Evolutionary conservation across 2,113 vertebrate genomes (phyloP), one percentile per base, ranked within the genome.

Genomic region (Nanorana parkeri): DNA sequence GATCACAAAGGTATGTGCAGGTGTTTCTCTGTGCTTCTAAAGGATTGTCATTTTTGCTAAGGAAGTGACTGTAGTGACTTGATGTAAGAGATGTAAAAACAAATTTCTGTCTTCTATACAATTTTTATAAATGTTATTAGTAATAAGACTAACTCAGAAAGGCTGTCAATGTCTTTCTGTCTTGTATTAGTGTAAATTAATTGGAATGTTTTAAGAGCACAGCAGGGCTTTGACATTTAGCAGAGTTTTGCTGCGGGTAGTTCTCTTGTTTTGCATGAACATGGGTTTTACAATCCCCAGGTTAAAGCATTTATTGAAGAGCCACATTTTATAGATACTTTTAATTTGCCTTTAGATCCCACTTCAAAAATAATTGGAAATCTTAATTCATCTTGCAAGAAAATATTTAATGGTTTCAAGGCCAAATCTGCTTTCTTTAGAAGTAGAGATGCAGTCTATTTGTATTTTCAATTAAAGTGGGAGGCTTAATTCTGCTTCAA

Each of bases 151-250:
- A 72, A 84, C 77, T 80, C 79, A 19, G 67, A 23, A 81, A 84
- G 79, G 83, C 85, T 24, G 32, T 24, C 19, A 8, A 26, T 83
- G 78, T 52, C 84, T 81, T 87, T 86, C 88, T 79, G 69, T 78
- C 88, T 86, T 84, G 78, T 73, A 4, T 87, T 83, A 68, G 78
- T 66, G 79, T 84, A 84, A 84, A 76, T 78, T 88, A 71, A 80
- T 80, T 80, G 55, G 78, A 68, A 32, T 79, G 65, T 23, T 68
- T 52, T 11, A 66, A 67, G 51, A 71, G 56, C 32, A 71, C 58
- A 64, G 56, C 55, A 21, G 17, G 20, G 21, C 55, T 32, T 58
- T 51, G 17, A 6, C 32, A 60, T 56, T 60, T 13, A 29, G 54
- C 4, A 60, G 1, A 21, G 41, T 3, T 52, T 68, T 60, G 17